phyloP scores from a whole-genome alignment of 2,888 invertebrate genomes.

The Anagyrus pseudococci region DNA sequence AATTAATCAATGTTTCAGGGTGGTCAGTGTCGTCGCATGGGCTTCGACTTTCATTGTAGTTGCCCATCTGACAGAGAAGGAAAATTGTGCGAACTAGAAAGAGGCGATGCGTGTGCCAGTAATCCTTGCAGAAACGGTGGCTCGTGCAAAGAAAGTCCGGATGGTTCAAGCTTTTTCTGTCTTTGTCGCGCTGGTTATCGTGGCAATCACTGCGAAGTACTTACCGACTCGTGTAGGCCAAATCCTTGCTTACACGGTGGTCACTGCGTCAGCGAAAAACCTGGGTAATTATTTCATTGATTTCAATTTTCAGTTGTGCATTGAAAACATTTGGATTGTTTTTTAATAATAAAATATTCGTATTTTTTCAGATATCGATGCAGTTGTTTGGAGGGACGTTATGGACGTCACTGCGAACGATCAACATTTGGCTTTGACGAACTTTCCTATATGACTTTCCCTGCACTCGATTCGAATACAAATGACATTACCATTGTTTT shows the following conservation, averaged over 20 bases:
- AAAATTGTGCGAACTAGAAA: constrained; percentile 82
- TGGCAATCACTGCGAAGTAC: constrained; percentile 88
- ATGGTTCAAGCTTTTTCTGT: constrained; percentile 89
- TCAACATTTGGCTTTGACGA: constrained; percentile 89
- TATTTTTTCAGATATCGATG: constrained; percentile 52
- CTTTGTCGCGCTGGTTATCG: constrained; percentile 89
- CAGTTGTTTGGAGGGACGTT: constrained; percentile 85
- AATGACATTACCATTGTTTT: constrained; percentile 92
- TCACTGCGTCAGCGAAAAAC: constrained; percentile 85
- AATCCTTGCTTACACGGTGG: constrained; percentile 94
- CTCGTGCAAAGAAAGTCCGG: constrained; percentile 86
- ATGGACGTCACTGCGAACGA: constrained; percentile 90
- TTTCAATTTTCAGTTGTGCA: background rate
- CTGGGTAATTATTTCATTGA: constrained; percentile 70
- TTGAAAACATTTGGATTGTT: background rate
- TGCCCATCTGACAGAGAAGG: constrained; percentile 84
- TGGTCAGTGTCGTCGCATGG: constrained; percentile 83
- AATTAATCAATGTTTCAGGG: constrained; percentile 68
- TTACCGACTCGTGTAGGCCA: constrained; percentile 88
- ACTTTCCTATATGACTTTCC: constrained; percentile 88
- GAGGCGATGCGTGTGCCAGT: constrained; percentile 83
- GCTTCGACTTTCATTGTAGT: constrained; percentile 82
- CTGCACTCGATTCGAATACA: constrained; percentile 83
- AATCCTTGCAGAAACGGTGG: constrained; percentile 92
- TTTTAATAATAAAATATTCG: background rate